Conservation (phyloP, 92 coral and sea anemone genomes). For the Heliopora coerulea region DNA sequence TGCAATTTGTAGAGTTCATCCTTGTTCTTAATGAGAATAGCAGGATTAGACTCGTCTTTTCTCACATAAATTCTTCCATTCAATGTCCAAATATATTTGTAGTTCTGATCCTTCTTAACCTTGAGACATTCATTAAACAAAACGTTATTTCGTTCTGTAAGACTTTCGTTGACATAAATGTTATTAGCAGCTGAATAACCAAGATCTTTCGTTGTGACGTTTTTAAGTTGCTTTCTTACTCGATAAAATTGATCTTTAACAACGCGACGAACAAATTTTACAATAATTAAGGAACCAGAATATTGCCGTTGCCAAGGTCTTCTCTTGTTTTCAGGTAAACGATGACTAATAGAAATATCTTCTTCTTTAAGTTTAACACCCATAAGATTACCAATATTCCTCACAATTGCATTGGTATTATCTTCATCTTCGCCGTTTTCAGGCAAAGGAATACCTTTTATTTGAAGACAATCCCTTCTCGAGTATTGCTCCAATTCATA, state of each 20-base stretch:
- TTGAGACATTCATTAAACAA: neutral
- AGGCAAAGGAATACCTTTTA: slow-evolving; percentile 9
- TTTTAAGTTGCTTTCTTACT: slow-evolving; percentile 33
- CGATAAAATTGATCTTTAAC: slow-evolving; percentile 39
- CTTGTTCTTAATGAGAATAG: neutral
- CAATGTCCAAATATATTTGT: neutral
- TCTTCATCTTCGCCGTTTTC: neutral
- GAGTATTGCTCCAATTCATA: slow-evolving; percentile 27
- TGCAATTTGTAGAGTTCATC: neutral
- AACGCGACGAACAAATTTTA: slow-evolving; percentile 52
- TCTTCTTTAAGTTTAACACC: slow-evolving; percentile 40
- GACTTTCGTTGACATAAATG: slow-evolving; percentile 49
- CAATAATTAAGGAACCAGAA: slow-evolving; percentile 48
- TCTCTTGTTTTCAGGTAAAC: slow-evolving; percentile 40
- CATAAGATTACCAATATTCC: slow-evolving; percentile 42
- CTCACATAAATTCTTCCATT: neutral
- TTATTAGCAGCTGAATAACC: slow-evolving; percentile 37
- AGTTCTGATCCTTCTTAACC: neutral
- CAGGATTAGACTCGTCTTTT: neutral
- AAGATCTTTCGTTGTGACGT: slow-evolving; percentile 29
- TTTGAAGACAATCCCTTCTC: slow-evolving; percentile 25
- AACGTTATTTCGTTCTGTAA: slow-evolving; percentile 19
- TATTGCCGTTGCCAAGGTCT: slow-evolving; percentile 44
- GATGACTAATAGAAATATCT: slow-evolving; percentile 53
- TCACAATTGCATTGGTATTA: slow-evolving; percentile 22